Evolutionary conservation across 2,888 invertebrate genomes (phyloP).

Genomic region (Clostera curtula): DNA sequence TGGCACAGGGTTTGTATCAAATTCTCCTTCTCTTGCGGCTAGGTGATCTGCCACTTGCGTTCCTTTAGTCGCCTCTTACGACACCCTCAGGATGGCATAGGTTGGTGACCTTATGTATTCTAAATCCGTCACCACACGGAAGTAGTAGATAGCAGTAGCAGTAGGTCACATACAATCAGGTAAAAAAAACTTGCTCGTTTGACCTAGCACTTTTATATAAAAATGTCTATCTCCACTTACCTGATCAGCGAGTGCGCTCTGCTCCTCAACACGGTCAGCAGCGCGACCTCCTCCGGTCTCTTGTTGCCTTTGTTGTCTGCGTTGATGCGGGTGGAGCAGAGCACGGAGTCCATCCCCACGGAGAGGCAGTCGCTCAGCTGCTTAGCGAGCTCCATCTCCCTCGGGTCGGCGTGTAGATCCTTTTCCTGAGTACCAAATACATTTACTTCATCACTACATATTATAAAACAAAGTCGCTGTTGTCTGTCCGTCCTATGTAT

Average conservation of each 20-base stretch:
- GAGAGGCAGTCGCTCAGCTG: constrained; percentile 50
- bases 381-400: constrained; percentile 41
- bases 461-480: too few species aligned
- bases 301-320: constrained; percentile 17
- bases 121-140: too few species aligned
- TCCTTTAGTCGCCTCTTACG: too few species aligned
- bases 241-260: constrained; percentile 51
- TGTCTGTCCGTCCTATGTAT: too few species aligned
- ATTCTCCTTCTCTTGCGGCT: too few species aligned
- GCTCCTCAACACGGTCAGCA: constrained; percentile 26
- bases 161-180: too few species aligned
- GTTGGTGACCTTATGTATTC: too few species aligned
- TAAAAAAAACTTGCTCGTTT: too few species aligned
- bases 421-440: constrained; percentile 38
- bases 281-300: constrained; percentile 17
- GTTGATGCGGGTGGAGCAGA: constrained; percentile 33
- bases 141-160: too few species aligned
- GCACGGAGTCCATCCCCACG: constrained; percentile 43
- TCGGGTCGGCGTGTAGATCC: constrained; percentile 38
- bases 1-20: too few species aligned
- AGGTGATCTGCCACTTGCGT: too few species aligned
- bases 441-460: background rate
- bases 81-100: too few species aligned
- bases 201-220: background rate
- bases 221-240: constrained; percentile 29